phyloP scores from a whole-genome alignment of 2,888 invertebrate species.

The Druceiella hillmani region DNA sequence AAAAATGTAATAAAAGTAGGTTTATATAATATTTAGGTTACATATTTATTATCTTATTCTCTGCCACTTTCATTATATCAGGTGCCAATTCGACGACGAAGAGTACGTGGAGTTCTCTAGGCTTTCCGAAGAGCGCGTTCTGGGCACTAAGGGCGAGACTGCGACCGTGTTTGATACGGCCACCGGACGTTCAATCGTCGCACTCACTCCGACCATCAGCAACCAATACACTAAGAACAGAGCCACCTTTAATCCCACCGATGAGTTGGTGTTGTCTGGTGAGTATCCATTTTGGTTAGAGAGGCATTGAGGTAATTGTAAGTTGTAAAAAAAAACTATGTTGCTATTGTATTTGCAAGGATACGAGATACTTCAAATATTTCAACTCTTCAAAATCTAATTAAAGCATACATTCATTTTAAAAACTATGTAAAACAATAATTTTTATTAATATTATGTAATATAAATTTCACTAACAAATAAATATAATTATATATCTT shows the following conservation, averaged over 20 bases:
- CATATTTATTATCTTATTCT: too few species aligned
- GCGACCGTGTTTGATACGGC: slow-evolving; percentile 86
- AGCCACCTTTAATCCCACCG: slow-evolving; percentile 90
- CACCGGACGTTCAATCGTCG: slow-evolving; percentile 68
- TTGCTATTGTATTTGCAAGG: too few species aligned
- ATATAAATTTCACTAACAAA: too few species aligned
- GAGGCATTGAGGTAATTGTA: slow-evolving; percentile 16
- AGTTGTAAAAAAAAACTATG: too few species aligned
- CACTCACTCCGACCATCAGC: slow-evolving; percentile 73
- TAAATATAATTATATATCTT: too few species aligned
- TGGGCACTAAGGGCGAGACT: slow-evolving; percentile 81
- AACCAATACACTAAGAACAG: slow-evolving; percentile 92
- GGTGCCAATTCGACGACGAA: slow-evolving; percentile 73
- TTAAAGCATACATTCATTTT: too few species aligned
- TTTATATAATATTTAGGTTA: too few species aligned
- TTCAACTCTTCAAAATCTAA: too few species aligned
- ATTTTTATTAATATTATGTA: too few species aligned
- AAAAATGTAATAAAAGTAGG: too few species aligned
- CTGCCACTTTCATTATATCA: slow-evolving; percentile 37
- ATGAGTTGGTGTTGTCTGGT: slow-evolving; percentile 87
- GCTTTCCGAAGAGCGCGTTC: slow-evolving; percentile 73
- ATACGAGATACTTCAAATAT: too few species aligned
- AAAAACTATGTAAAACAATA: too few species aligned
- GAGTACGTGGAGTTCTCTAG: slow-evolving; percentile 92
- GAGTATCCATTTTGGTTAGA: slow-evolving; percentile 15